phyloP scores from a whole-genome alignment of 2,113 vertebrate species.

The human (Homo sapiens) region DNA sequence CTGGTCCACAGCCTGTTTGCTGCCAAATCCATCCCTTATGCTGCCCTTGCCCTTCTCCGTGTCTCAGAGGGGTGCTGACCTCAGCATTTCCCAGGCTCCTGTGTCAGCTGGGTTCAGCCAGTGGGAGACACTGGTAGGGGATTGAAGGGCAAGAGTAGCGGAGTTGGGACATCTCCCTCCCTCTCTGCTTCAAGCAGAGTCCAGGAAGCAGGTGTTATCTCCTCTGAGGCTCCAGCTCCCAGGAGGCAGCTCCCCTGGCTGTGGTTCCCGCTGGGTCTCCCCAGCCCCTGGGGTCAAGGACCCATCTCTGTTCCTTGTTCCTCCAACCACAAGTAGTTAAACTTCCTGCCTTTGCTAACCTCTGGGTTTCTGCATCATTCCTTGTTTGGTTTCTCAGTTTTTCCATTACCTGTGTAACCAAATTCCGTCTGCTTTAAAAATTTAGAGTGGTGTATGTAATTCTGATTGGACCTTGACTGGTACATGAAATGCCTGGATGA shows the following conservation, averaged over 20 bases:
- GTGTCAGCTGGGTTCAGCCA: too few species aligned
- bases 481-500: background rate
- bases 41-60: background rate
- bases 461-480: background rate
- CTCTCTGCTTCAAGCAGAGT: background rate
- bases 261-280: accelerated
- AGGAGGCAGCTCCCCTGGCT: accelerated
- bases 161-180: background rate
- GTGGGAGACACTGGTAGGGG: background rate
- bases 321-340: background rate
- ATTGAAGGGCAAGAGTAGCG: background rate
- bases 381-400: background rate
- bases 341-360: background rate
- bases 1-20: background rate
- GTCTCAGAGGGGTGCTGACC: too few species aligned
- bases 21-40: background rate
- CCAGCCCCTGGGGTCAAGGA: background rate
- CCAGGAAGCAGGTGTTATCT: background rate
- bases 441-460: background rate
- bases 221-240: background rate
- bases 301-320: too few species aligned
- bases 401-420: background rate
- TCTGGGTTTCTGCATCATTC: background rate
- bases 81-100: background rate
- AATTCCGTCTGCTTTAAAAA: background rate